phyloP scores from a whole-genome alignment of 2,113 vertebrate species.

The Oxyura jamaicensis region DNA sequence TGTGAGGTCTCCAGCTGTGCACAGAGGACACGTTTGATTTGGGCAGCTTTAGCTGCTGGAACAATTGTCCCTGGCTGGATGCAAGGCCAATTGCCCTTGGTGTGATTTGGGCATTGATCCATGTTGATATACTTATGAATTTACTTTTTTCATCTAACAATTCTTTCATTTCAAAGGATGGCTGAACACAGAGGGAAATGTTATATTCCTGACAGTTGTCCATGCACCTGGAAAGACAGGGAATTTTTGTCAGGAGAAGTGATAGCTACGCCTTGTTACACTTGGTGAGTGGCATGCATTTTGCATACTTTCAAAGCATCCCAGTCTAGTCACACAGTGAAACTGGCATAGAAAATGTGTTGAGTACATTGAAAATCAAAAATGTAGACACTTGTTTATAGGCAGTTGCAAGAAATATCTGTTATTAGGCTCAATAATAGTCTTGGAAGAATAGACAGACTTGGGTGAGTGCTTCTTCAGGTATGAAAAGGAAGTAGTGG shows the following conservation, averaged over 20 bases:
- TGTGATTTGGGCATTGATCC: not conserved
- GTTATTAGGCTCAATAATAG: not conserved
- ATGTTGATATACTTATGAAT: not conserved
- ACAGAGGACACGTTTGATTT: not conserved
- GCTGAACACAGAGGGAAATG: conserved; percentile 93
- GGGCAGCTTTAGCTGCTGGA: not conserved
- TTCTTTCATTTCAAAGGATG: conserved; percentile 79
- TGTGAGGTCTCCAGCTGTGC: not conserved
- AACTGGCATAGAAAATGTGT: not conserved
- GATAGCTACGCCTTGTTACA: conserved; percentile 93
- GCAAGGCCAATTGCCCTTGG: not conserved
- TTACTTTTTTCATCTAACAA: not conserved
- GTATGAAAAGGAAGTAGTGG: not conserved
- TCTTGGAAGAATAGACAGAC: not conserved
- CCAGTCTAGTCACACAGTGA: not conserved
- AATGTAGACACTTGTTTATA: not conserved
- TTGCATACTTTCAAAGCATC: not conserved
- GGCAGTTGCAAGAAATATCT: not conserved
- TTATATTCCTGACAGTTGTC: conserved; percentile 95
- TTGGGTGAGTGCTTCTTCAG: not conserved
- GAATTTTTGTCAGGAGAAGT: conserved; percentile 94
- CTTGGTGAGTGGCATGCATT: conserved; percentile 82
- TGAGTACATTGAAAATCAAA: not conserved
- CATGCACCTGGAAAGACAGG: conserved; percentile 94
- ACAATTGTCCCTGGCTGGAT: not conserved